Conservation (phyloP, 2,888 invertebrate genomes). For the Microctonus aethiopoides region DNA sequence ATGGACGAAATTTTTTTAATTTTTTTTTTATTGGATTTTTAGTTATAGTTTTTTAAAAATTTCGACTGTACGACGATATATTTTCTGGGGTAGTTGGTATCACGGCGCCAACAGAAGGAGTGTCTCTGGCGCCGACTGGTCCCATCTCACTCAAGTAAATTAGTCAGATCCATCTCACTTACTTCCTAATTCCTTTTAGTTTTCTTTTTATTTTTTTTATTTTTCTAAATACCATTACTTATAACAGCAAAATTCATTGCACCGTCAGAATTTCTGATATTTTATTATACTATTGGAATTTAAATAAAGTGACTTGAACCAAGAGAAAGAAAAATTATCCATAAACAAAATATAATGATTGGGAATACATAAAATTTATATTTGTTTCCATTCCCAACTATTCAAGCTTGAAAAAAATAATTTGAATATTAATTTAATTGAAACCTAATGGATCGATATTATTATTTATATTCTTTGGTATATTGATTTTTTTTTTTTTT, state of each 20-base stretch:
- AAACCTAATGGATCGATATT: not conserved
- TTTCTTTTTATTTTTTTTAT: no score
- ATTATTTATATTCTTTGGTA: not conserved
- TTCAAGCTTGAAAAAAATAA: not conserved
- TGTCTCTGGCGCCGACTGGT: slow-evolving; percentile 49
- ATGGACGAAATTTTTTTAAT: no score
- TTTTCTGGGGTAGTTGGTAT: slow-evolving; percentile 35
- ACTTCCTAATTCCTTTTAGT: no score
- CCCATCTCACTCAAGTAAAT: slow-evolving; percentile 13
- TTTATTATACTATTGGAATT: no score
- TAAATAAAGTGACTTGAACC: no score
- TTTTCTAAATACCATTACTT: no score
- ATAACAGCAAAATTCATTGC: no score
- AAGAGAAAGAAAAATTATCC: slow-evolving; percentile 7
- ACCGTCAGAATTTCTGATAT: no score
- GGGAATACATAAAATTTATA: not conserved
- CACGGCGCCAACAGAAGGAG: slow-evolving; percentile 49
- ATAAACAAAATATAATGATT: not conserved
- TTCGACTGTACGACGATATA: no score
- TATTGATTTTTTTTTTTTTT: not conserved
- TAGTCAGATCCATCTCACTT: not conserved
- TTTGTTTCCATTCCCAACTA: no score
- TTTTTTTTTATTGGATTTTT: no score
- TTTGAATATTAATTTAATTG: not conserved
- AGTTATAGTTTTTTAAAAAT: no score